Base-by-base conservation (phyloP, 2,113 vertebrate species). In the Fregetta grallaria region DNA sequence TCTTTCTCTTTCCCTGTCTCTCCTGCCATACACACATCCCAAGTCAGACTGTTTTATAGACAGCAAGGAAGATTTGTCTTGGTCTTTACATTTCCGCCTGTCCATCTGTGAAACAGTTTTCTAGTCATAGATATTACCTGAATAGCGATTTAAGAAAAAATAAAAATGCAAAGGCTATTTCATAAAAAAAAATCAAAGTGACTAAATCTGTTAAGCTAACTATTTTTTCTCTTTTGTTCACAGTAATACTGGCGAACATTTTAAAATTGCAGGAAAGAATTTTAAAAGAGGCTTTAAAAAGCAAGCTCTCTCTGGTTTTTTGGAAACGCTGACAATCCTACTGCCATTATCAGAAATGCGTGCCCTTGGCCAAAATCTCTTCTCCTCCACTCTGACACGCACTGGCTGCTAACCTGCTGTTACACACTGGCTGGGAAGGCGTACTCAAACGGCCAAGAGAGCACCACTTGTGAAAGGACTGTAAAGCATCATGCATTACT, bases 51-150 rank as follows among this genome's bases (percentile, higher is more conserved):
- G 55, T 70, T 88, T 80, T 90, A 88, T 9, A 11, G 16, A 92
- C 42, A 91, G 47, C 56, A 85, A 91, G 61, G 47, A 89, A 94
- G 76, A 88, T 62, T 91, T 94, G 47, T 94, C 47, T 76, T 76
- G 13, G 53, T 72, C 74, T 56, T 94, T 79, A 62, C 68, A 84
- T 50, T 42, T 79, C n/a, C 2, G 0, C 88, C 72, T 86, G 95
- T 73, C 75, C 45, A 83, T 45, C 67, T 94, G 55, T 80, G 67
- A 74, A 92, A 93, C 7, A 76, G 50, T 73, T 86, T 86, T 93
- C 59, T 34, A 66, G 66, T 62, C 49, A 77, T 4, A 77, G 42
- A 26, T 30, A 80, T 63, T 80, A 93, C 55, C 50, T 95, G 86
- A 90, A 93, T 30, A 55, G 50, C 3, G 4, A 80, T 80, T 80